These are phyloP conservation scores for Bellardia bayeri DNA, from an alignment of 2,888 invertebrate species.

Conservation along the genomic window DNA sequence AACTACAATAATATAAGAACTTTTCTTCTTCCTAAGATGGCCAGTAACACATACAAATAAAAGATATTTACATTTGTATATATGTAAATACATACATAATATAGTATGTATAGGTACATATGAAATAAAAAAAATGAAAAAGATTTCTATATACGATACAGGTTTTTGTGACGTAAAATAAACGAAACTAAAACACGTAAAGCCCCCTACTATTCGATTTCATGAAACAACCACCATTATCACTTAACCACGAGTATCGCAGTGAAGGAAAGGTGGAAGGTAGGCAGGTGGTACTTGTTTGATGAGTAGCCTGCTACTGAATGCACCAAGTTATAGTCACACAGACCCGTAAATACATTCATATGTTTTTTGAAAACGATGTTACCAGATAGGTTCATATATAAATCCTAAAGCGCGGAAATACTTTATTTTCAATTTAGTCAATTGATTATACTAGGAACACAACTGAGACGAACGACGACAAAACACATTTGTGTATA, in stretches of 20 bases:
- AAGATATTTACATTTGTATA: neutral
- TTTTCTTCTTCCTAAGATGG: too few relatives aligned
- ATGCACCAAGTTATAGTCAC: conserved; percentile 25
- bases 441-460: too few relatives aligned
- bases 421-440: too few relatives aligned
- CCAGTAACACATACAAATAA: conserved; percentile 14
- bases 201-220: conserved; percentile 27
- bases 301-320: conserved; percentile 49
- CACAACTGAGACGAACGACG: too few relatives aligned
- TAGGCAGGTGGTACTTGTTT: conserved; percentile 26
- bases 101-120: neutral
- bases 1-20: too few relatives aligned
- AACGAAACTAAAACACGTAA: conserved; percentile 59
- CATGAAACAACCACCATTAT: conserved; percentile 51
- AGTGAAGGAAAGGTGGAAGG: neutral
- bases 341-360: neutral
- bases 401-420: too few relatives aligned
- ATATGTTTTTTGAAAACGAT: neutral
- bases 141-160: conserved; percentile 37
- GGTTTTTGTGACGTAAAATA: conserved; percentile 66
- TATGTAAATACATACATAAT: conserved; percentile 4
- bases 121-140: neutral
- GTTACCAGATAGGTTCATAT: conserved; percentile 31
- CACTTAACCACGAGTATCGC: neutral
- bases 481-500: too few relatives aligned